Percentiles rank a stretch among this genome's conserved stretches.
These are phyloP conservation scores for Bufo bufo DNA, from an alignment of 2,113 vertebrate species.

Conservation along the genomic window DNA sequence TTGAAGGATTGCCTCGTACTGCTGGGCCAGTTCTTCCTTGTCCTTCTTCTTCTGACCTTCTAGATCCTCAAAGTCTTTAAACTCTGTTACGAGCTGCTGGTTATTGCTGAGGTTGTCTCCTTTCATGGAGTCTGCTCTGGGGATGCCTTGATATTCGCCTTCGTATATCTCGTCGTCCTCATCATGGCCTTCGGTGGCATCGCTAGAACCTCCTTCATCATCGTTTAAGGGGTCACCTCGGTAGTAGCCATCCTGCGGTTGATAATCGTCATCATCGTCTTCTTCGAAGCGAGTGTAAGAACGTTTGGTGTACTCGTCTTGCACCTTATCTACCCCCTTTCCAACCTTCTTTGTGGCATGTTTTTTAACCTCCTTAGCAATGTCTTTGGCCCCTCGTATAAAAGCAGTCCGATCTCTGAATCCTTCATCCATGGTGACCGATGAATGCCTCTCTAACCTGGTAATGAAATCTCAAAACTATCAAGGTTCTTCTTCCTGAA, in stretches of 20 bases:
- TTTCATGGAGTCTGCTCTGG: constrained; percentile 84
- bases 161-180: constrained; percentile 98
- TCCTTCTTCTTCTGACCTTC: constrained; percentile 85
- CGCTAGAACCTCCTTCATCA: constrained; percentile 88
- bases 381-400: constrained; percentile 95
- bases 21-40: constrained; percentile 89
- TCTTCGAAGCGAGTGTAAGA: constrained; percentile 94
- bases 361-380: constrained; percentile 94
- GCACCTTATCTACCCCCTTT: constrained; percentile 83
- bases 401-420: constrained; percentile 93
- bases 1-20: constrained; percentile 94
- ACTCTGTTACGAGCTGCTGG: constrained; percentile 64
- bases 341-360: constrained; percentile 92
- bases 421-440: constrained; percentile 85
- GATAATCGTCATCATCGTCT: constrained; percentile 86
- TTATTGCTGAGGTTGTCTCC: constrained; percentile 56
- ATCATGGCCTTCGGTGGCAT: constrained; percentile 94
- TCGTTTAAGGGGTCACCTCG: constrained; percentile 76
- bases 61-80: constrained; percentile 74
- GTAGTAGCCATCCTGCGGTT: constrained; percentile 78
- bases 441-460: not conserved
- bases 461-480: not conserved
- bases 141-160: constrained; percentile 96
- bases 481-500: not conserved
- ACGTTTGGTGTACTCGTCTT: constrained; percentile 91